A percentile compares a stretch with the other conserved stretches of the same genome.
Conservation (phyloP, 2,797 vertebrate species). For the Oceanodroma leucorhoa region DNA sequence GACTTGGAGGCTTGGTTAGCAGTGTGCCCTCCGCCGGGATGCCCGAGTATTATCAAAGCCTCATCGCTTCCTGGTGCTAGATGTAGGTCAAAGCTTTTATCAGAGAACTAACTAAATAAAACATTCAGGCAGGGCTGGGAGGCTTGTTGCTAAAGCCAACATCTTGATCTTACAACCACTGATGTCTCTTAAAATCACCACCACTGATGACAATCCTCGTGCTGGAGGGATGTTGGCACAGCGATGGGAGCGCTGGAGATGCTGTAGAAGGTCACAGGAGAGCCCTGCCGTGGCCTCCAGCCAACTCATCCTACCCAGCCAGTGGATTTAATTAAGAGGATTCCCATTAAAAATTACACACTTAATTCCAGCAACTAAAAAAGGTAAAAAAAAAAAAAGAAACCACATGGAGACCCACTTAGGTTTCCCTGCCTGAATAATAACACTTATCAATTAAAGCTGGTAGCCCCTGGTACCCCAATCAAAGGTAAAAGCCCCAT, state of each 20-base stretch:
- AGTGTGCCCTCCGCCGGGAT: background rate
- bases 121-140: constrained; percentile 15
- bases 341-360: background rate
- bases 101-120: constrained; percentile 46
- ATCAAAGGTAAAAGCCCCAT: background rate
- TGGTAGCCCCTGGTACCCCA: background rate
- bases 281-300: background rate
- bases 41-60: background rate
- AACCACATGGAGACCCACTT: background rate
- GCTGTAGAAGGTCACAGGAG: background rate
- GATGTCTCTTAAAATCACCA: background rate
- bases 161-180: background rate
- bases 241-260: background rate
- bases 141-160: background rate
- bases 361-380: background rate
- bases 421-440: background rate
- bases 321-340: background rate
- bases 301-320: background rate
- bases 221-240: background rate
- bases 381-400: no score
- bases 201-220: background rate
- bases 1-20: background rate
- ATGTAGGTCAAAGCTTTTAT: constrained; percentile 68
- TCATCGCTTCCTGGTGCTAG: background rate
- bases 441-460: background rate